phyloP scores from a whole-genome alignment of 1,140 invertebrate species.

The Hypsibius dujardini region DNA sequence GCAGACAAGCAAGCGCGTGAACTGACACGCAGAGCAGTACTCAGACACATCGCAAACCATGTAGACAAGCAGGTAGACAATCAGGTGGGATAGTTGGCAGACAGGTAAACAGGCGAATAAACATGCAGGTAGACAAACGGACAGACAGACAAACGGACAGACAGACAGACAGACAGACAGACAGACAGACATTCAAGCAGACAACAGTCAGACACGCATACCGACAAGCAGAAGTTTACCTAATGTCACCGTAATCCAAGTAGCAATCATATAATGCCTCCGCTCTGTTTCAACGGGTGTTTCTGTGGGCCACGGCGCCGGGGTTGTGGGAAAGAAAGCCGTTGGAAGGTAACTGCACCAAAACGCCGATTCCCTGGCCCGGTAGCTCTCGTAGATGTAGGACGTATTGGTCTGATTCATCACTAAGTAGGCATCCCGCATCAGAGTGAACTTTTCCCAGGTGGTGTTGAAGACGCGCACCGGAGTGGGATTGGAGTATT shows the following conservation, averaged over 20 bases:
- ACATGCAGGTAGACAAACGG: no score
- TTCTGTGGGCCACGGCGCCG: conserved; percentile 15
- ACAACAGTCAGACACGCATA: no score
- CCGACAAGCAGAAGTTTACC: no score
- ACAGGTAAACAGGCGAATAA: no score
- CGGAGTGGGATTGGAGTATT: conserved; percentile 66
- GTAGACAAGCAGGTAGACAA: no score
- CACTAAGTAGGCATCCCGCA: conserved; percentile 66
- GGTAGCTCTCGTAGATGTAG: conserved; percentile 61
- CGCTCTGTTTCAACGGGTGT: conserved; percentile 1
- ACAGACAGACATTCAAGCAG: no score
- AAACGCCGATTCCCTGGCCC: conserved; percentile 73
- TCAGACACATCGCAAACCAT: no score
- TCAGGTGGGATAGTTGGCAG: no score
- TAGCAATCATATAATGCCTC: not conserved
- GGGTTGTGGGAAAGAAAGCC: conserved; percentile 1
- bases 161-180: no score
- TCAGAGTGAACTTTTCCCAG: conserved; percentile 42
- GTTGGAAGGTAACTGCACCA: conserved; percentile 69
- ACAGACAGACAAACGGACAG: no score
- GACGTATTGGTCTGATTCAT: conserved; percentile 78
- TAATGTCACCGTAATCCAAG: not conserved
- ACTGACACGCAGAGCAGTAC: no score
- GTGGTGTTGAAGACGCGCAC: conserved; percentile 38
- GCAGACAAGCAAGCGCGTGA: no score